Base-by-base conservation (phyloP, 1,140 invertebrate genomes). In the Rhyacophila brunnea region DNA sequence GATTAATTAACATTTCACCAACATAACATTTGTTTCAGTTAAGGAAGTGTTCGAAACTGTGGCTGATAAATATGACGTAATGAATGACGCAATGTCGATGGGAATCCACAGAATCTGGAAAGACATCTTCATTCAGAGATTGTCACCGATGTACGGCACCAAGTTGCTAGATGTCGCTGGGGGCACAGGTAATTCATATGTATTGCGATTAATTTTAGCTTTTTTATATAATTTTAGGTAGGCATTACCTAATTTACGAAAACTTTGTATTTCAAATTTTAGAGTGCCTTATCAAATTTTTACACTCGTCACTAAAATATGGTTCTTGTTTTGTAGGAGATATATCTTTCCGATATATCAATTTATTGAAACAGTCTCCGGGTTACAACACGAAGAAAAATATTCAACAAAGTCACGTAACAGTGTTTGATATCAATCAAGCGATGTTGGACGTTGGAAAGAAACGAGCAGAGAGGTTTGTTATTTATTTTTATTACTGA, bases 1-100 rank as follows among this genome's bases (percentile, higher is more conserved):
- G n/a, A n/a, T n/a, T n/a, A n/a, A n/a, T n/a, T n/a, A n/a, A n/a
- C n/a, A n/a, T n/a, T n/a, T n/a, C n/a, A n/a, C n/a, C n/a, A n/a
- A n/a, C n/a, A n/a, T n/a, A n/a, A n/a, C n/a, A 35, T 48, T 64
- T 17, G 35, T 58, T 85, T 84, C 74, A 96, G 96, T 98, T 10
- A 85, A 94, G 66, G 80, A 88, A 70, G 95, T 99, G 2, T 99
- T 99, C 78, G 88, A 94, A 74, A 93, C 90, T 76, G 96, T 99
- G 4, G 96, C 97, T 4, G 79, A 86, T 49, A 92, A 88, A 35
- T 99, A 99, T 77, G 97, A 99, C 75, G 62, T 90, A 45, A 99
- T 99, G 97, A 99, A 99, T 77, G 97, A 99, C 85, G 85, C 84
- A 0, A 98, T 99, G 95, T 98, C 94, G 62, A 76, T 89, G 60